phyloP scores from a whole-genome alignment of 2,113 vertebrate species.

The Empidonax traillii region DNA sequence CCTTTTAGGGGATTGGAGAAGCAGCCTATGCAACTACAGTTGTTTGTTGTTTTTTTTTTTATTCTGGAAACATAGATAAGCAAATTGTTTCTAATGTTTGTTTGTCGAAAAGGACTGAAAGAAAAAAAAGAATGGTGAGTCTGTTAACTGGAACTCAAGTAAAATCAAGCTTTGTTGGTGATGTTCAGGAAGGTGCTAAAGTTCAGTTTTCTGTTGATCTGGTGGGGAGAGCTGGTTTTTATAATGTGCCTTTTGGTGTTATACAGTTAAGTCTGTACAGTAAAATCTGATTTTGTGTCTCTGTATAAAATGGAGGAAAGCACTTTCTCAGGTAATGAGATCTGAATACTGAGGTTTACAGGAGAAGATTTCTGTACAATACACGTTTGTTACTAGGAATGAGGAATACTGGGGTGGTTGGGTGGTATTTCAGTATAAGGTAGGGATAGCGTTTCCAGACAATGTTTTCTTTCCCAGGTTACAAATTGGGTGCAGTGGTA shows the following conservation, averaged over 20 bases:
- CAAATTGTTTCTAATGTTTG: neutral
- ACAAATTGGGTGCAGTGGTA: rapidly evolving
- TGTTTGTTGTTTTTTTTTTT: neutral
- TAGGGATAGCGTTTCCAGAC: neutral
- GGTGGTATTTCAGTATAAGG: neutral
- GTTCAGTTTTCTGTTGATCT: neutral
- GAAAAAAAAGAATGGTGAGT: neutral
- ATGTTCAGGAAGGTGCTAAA: neutral
- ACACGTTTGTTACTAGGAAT: neutral
- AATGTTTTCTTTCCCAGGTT: neutral
- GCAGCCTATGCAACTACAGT: neutral
- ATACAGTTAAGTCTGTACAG: neutral
- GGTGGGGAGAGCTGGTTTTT: neutral
- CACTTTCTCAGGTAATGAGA: neutral
- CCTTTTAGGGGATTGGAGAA: neutral
- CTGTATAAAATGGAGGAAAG: neutral
- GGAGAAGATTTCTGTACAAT: neutral
- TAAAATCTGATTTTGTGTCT: neutral
- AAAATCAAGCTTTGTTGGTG: neutral
- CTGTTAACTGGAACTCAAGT: neutral
- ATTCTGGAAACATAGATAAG: neutral
- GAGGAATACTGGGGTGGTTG: neutral
- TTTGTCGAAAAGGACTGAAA: neutral
- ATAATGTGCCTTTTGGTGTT: neutral
- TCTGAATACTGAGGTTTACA: neutral